Conservation (phyloP, 2,113 vertebrate species). For the Rhinopithecus roxellana region DNA sequence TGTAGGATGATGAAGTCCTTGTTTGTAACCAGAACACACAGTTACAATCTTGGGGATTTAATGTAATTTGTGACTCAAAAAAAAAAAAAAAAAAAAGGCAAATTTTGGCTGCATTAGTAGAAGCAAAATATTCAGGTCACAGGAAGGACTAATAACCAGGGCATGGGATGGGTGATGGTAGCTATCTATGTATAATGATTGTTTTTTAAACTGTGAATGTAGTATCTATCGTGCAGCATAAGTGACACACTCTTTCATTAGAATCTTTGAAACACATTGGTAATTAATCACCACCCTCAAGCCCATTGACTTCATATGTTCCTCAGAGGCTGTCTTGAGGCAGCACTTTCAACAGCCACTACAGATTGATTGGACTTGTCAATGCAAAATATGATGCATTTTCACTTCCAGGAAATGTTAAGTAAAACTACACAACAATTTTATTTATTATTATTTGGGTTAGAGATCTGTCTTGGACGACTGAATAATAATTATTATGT, state of each 20-base stretch:
- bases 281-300: neutral
- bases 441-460: neutral
- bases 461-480: neutral
- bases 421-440: neutral
- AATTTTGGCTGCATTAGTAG: neutral
- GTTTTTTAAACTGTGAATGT: neutral
- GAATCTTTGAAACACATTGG: neutral
- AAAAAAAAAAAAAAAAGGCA: neutral
- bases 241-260: neutral
- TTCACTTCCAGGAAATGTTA: neutral
- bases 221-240: neutral
- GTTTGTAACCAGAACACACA: neutral
- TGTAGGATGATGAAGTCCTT: neutral
- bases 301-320: neutral
- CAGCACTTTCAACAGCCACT: neutral
- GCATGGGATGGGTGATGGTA: neutral
- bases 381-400: neutral
- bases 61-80: neutral
- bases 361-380: neutral
- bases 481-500: neutral
- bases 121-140: neutral
- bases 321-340: neutral
- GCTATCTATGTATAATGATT: too few relatives aligned
- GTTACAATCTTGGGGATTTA: neutral
- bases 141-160: neutral